phyloP scores from a whole-genome alignment of 1,140 invertebrate species.

The Eubasilissa regina region DNA sequence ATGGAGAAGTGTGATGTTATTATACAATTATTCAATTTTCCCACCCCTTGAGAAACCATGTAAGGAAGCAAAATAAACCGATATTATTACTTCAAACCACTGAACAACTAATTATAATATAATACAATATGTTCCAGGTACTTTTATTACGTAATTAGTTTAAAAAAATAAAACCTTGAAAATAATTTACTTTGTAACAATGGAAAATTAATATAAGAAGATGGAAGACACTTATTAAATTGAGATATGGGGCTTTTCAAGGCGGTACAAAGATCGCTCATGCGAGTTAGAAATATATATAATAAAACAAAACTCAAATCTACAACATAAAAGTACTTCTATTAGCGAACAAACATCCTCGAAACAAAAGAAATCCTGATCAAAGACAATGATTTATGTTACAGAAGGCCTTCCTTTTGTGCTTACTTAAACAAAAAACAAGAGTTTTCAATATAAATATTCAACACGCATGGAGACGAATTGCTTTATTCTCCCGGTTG shows the following conservation, averaged over 20 bases:
- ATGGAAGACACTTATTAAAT: background rate
- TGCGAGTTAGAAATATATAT: constrained; percentile 2
- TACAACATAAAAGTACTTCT: constrained; percentile 28
- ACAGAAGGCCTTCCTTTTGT: constrained; percentile 12
- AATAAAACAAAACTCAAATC: constrained; percentile 3
- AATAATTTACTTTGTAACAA: background rate
- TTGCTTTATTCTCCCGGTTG: constrained; percentile 20
- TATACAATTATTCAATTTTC: too few species aligned
- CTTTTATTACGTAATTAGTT: background rate
- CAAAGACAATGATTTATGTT: constrained; percentile 39
- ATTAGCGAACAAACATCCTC: constrained; percentile 37
- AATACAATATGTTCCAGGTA: too few species aligned
- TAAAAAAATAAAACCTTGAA: background rate
- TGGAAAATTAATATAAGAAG: background rate
- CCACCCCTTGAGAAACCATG: too few species aligned
- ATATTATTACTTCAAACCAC: too few species aligned
- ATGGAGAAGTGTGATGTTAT: too few species aligned
- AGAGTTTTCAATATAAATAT: constrained; percentile 44
- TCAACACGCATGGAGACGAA: constrained; percentile 26
- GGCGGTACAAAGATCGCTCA: constrained; percentile 4
- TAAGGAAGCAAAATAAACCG: too few species aligned
- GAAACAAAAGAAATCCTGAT: constrained; percentile 11
- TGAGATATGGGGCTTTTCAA: constrained; percentile 4
- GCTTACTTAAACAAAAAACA: constrained; percentile 37
- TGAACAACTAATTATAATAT: too few species aligned